phyloP scores from a whole-genome alignment of 2,888 invertebrate species.

The Phalangium opilio region DNA sequence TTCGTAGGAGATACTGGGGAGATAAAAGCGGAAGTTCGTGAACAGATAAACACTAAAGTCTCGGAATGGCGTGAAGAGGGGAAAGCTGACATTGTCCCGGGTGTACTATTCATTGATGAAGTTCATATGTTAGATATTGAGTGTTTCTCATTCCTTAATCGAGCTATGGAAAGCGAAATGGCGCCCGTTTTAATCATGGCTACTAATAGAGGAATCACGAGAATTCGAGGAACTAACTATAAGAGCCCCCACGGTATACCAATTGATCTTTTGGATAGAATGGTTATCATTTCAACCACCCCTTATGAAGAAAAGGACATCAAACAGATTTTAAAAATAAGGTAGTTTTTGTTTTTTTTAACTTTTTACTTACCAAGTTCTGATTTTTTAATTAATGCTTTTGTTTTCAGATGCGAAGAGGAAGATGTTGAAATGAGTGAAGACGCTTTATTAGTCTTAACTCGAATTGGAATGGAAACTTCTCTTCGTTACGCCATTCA shows the following conservation, averaged over 20 bases:
- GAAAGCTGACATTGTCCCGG: slow-evolving; percentile 96
- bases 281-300: slow-evolving; percentile 90
- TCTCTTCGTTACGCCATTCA: slow-evolving; percentile 78
- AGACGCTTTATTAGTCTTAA: slow-evolving; percentile 77
- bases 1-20: slow-evolving; percentile 87
- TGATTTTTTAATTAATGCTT: neutral
- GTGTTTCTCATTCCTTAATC: slow-evolving; percentile 94
- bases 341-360: slow-evolving; percentile 33
- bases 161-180: slow-evolving; percentile 92
- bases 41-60: slow-evolving; percentile 94
- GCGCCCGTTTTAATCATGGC: slow-evolving; percentile 98
- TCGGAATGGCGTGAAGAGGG: slow-evolving; percentile 99
- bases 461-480: slow-evolving; percentile 81
- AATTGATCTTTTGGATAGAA: slow-evolving; percentile 82
- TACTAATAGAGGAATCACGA: slow-evolving; percentile 86
- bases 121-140: slow-evolving; percentile 99
- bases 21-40: slow-evolving; percentile 91
- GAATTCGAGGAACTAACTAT: slow-evolving; percentile 86
- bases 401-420: slow-evolving; percentile 61
- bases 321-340: slow-evolving; percentile 74
- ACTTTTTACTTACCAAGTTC: slow-evolving; percentile 26
- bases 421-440: slow-evolving; percentile 90
- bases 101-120: slow-evolving; percentile 92
- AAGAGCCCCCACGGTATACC: slow-evolving; percentile 94
- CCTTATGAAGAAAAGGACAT: slow-evolving; percentile 78